Conservation (phyloP, 92 coral and sea anemone species). For the Epizoanthus ramosus region DNA sequence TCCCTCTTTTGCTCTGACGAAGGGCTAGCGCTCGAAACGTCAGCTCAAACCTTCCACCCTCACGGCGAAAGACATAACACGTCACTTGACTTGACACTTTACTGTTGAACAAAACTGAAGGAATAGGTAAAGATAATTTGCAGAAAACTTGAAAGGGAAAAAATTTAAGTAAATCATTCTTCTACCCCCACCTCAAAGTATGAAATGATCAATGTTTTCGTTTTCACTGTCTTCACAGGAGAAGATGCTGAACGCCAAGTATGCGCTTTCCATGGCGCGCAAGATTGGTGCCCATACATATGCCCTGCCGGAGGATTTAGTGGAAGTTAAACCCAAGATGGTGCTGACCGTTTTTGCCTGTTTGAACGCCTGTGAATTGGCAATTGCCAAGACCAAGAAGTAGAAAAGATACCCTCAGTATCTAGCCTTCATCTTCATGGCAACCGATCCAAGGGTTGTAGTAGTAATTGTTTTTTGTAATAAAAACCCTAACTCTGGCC, state of each 20-base stretch:
- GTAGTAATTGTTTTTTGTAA: too few species aligned
- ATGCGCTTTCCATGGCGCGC: constrained; percentile 86
- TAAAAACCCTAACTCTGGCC: too few species aligned
- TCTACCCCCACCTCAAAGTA: too few species aligned
- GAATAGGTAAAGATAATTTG: too few species aligned
- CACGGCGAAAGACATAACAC: too few species aligned
- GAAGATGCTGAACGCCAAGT: constrained; percentile 85
- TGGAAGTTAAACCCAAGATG: constrained; percentile 96
- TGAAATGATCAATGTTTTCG: background rate
- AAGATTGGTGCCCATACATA: constrained; percentile 94
- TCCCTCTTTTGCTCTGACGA: too few species aligned
- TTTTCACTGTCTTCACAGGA: constrained; percentile 60
- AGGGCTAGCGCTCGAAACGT: too few species aligned
- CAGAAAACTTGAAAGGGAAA: too few species aligned
- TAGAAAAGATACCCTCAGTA: background rate
- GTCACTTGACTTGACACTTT: too few species aligned
- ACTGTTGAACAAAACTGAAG: too few species aligned
- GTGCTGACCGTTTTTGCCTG: constrained; percentile 95
- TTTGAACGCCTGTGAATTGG: constrained; percentile 67
- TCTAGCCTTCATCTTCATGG: background rate
- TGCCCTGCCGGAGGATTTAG: constrained; percentile 94
- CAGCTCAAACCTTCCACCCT: too few species aligned
- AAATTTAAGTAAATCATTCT: too few species aligned
- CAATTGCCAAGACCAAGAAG: constrained; percentile 17
- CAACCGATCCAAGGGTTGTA: background rate